Conservation (phyloP, 2,888 invertebrate species). For the Dorcus parallelipipedus region DNA sequence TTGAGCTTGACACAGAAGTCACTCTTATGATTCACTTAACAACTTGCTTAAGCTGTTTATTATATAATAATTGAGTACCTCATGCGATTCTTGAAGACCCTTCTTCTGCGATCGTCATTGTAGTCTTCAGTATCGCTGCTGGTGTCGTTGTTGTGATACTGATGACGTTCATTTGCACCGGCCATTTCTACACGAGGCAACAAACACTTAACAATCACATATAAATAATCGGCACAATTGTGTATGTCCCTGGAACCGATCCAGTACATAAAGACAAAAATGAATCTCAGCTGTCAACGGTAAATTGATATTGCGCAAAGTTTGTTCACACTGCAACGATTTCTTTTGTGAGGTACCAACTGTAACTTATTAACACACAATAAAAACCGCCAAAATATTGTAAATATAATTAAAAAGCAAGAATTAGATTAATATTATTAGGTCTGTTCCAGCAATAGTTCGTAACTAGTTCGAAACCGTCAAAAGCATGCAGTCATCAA, state of each 20-base stretch:
- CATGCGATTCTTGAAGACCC: slow-evolving; percentile 67
- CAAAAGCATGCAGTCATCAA: no score
- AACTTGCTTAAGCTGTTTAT: no score
- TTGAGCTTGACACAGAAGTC: no score
- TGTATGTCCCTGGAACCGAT: slow-evolving; percentile 41
- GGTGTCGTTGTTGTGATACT: slow-evolving; percentile 56
- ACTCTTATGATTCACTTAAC: no score
- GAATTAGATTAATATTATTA: no score
- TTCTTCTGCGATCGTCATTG: slow-evolving; percentile 65
- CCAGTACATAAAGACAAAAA: slow-evolving; percentile 41
- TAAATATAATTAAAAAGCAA: no score
- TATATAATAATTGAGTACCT: slow-evolving; percentile 49
- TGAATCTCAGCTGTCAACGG: background rate
- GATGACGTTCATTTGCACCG: slow-evolving; percentile 43
- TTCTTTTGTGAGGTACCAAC: no score
- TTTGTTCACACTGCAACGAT: no score
- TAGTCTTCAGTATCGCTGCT: slow-evolving; percentile 87
- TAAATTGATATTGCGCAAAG: background rate
- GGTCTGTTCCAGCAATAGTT: no score
- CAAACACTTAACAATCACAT: slow-evolving; percentile 44
- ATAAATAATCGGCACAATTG: slow-evolving; percentile 42
- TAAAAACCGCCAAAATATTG: no score
- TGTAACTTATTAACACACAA: no score
- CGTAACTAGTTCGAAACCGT: no score
- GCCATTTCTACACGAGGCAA: slow-evolving; percentile 45